These are phyloP conservation scores for Heliconius ismenius DNA, from an alignment of 2,888 invertebrate species.

Conservation along the genomic window DNA sequence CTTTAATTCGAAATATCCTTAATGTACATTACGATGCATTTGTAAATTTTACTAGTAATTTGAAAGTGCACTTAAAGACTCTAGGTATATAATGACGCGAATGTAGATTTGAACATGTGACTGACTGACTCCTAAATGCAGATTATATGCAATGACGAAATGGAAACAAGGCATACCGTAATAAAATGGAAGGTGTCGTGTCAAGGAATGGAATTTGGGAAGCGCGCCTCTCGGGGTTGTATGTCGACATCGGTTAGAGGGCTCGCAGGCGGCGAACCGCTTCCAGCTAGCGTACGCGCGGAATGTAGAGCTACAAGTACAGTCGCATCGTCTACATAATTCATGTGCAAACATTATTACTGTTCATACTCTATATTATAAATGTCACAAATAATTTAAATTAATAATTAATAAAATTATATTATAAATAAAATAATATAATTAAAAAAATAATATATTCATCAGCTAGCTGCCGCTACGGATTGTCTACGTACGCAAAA, in stretches of 20 bases:
- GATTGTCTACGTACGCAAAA: constrained; percentile 46
- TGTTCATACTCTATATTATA: neutral
- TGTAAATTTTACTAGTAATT: neutral
- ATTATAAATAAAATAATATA: neutral
- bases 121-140: neutral
- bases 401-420: too few species aligned
- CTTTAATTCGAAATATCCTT: neutral
- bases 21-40: neutral
- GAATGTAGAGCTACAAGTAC: constrained; percentile 68
- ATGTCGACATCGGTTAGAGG: constrained; percentile 61
- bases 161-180: constrained; percentile 39
- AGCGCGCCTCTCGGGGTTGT: constrained; percentile 60
- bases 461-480: constrained; percentile 50
- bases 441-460: constrained; percentile 51
- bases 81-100: neutral
- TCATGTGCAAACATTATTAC: constrained; percentile 51
- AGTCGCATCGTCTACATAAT: constrained; percentile 64
- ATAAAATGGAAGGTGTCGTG: constrained; percentile 57
- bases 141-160: constrained; percentile 32
- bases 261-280: constrained; percentile 64
- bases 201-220: constrained; percentile 69
- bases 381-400: neutral
- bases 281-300: constrained; percentile 61
- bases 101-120: neutral
- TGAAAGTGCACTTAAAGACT: neutral